phyloP scores from a whole-genome alignment of 2,888 invertebrate species.

The Dendrolimus houi region DNA sequence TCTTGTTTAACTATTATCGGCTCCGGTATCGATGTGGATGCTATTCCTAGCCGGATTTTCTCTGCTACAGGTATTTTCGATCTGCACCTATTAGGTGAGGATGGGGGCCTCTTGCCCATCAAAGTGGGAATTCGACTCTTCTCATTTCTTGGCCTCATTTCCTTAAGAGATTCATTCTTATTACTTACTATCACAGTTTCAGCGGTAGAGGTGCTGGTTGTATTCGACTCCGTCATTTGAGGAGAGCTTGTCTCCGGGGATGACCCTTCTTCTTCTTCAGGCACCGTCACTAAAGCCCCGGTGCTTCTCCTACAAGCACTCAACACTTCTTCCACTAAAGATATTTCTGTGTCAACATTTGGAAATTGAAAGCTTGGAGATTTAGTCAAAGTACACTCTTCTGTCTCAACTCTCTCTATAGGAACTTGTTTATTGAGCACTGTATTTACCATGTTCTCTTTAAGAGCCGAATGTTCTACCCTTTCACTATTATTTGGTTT shows the following conservation, averaged over 20 bases:
- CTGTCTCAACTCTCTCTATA: constrained; percentile 31
- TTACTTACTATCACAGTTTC: constrained; percentile 83
- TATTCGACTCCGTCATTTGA: constrained; percentile 80
- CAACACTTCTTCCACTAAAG: constrained; percentile 63
- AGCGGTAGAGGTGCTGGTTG: constrained; percentile 81
- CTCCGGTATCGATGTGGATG: constrained; percentile 32
- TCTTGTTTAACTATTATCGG: constrained; percentile 70
- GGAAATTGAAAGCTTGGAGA: constrained; percentile 54
- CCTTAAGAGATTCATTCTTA: constrained; percentile 59
- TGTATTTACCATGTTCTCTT: constrained; percentile 62
- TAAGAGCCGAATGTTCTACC: constrained; percentile 50
- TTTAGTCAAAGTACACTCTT: constrained; percentile 46
- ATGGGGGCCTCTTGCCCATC: constrained; percentile 66
- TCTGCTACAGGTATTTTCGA: constrained; percentile 66
- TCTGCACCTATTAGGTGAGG: constrained; percentile 50
- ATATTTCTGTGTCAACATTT: constrained; percentile 49
- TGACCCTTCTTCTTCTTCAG: constrained; percentile 79
- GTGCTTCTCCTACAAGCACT: constrained; percentile 63
- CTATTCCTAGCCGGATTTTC: constrained; percentile 25
- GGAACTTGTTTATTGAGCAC: constrained; percentile 41
- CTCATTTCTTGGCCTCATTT: constrained; percentile 59
- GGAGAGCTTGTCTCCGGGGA: constrained; percentile 69
- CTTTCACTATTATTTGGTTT: constrained; percentile 45
- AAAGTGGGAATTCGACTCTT: constrained; percentile 75
- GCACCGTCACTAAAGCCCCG: constrained; percentile 73